These are phyloP conservation scores for Lota lota DNA, from an alignment of 2,113 vertebrate genomes.

Conservation along the genomic window DNA sequence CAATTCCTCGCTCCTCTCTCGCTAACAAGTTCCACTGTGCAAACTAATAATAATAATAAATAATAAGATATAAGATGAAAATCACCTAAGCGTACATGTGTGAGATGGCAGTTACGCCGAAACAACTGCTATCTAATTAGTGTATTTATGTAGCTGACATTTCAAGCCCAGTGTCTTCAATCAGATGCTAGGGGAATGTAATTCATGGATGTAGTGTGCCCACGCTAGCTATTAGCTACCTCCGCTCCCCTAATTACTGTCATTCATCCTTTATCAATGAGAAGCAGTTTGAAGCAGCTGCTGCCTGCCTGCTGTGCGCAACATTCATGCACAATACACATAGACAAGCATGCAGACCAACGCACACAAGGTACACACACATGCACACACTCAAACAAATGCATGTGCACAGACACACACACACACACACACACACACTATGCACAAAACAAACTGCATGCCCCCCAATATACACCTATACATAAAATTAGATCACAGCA, in stretches of 20 bases:
- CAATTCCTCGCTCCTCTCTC: no score
- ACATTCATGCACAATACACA: slow-evolving; percentile 33
- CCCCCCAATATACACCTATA: no score
- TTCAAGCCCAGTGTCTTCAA: slow-evolving; percentile 55
- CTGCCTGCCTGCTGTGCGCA: slow-evolving; percentile 24
- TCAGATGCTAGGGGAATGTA: slow-evolving; percentile 53
- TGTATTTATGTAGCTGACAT: slow-evolving; percentile 60
- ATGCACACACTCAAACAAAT: no score
- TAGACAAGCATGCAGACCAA: not conserved
- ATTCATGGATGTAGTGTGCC: slow-evolving; percentile 56
- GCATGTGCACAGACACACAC: no score
- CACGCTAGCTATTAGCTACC: slow-evolving; percentile 62
- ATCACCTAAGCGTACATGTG: no score
- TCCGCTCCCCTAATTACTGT: slow-evolving; percentile 68
- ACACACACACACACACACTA: no score
- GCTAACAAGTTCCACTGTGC: no score
- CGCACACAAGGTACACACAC: not conserved
- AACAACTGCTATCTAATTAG: slow-evolving; percentile 52
- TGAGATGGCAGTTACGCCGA: not conserved
- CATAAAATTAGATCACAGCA: no score
- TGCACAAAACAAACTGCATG: no score
- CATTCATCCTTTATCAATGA: slow-evolving; percentile 69
- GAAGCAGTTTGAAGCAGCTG: slow-evolving; percentile 55
- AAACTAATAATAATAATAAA: no score
- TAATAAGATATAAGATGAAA: no score